Evolutionary conservation across 2,797 vertebrate genomes (phyloP).

Genomic region (Chaetodon trifasciatus): DNA sequence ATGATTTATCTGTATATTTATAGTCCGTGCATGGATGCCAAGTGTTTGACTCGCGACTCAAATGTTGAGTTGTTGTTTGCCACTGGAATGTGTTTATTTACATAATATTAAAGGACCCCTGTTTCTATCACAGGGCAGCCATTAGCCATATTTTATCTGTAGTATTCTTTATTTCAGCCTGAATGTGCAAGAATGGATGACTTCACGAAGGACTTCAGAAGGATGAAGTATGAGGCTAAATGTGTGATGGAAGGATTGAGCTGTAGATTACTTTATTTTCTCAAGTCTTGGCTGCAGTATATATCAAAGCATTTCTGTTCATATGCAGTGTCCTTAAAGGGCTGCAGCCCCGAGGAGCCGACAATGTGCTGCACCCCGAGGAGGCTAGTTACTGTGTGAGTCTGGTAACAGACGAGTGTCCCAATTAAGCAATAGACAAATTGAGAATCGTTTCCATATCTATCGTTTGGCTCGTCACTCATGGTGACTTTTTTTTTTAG

Average conservation of each 20-base stretch:
- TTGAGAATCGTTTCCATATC: constrained; percentile 15
- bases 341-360: neutral
- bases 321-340: neutral
- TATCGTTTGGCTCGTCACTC: constrained; percentile 9
- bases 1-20: constrained; percentile 42
- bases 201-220: neutral
- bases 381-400: constrained; percentile 5
- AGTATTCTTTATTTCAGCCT: neutral
- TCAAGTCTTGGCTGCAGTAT: neutral
- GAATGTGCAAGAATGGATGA: neutral
- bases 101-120: constrained; percentile 26
- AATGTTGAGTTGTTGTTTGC: constrained; percentile 41
- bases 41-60: constrained; percentile 42
- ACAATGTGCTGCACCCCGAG: neutral
- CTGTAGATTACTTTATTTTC: neutral
- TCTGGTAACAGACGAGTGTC: constrained; percentile 13
- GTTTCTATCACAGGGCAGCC: neutral
- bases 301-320: constrained; percentile 10
- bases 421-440: constrained; percentile 25
- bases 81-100: constrained; percentile 39
- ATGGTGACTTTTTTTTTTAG: constrained; percentile 1
- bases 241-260: neutral
- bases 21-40: constrained; percentile 3
- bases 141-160: neutral
- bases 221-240: neutral